These are phyloP conservation scores for Lonchura striata DNA, from an alignment of 2,113 vertebrate species.

Conservation along the genomic window DNA sequence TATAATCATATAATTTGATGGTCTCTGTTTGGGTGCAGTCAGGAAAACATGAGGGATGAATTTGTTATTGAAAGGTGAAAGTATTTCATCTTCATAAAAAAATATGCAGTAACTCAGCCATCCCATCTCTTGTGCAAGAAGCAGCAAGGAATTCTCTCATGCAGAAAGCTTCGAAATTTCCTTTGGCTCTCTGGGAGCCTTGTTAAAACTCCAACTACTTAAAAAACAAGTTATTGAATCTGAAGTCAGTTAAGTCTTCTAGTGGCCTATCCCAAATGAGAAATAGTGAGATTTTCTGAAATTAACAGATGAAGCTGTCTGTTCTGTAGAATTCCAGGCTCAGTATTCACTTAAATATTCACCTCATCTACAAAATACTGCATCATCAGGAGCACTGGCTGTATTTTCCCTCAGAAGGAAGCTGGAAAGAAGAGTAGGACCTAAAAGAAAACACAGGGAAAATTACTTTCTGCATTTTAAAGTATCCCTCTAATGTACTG, in stretches of 20 bases:
- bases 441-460: background rate
- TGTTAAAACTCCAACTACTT: constrained; percentile 33
- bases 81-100: background rate
- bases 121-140: background rate
- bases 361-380: background rate
- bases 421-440: background rate
- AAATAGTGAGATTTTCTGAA: constrained; percentile 18
- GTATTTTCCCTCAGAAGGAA: background rate
- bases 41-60: background rate
- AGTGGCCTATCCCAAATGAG: background rate
- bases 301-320: background rate
- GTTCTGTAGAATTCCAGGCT: background rate
- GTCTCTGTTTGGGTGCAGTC: background rate
- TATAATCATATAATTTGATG: background rate
- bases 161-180: background rate
- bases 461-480: background rate
- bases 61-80: background rate
- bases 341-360: background rate
- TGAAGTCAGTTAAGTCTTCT: constrained; percentile 5
- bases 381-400: background rate
- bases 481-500: background rate
- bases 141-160: background rate
- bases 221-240: constrained; percentile 34
- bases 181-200: background rate
- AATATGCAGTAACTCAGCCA: background rate